Evolutionary conservation across 1,140 invertebrate genomes (phyloP).

Genomic region (Orius insidiosus): DNA sequence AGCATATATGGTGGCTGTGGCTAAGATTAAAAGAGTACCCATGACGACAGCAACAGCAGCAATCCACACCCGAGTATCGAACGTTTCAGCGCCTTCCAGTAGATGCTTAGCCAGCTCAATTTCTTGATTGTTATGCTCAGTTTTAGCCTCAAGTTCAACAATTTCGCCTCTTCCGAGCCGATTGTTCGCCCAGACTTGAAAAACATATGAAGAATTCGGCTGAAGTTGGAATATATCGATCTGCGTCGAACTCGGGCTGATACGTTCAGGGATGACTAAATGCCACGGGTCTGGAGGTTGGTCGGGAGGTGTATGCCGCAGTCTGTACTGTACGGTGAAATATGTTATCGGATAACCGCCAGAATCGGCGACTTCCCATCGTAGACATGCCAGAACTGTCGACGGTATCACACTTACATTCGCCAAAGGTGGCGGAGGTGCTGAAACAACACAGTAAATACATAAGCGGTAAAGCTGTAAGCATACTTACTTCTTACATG

Average conservation of each 20-base stretch:
- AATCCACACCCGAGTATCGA: constrained; percentile 71
- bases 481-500: constrained; percentile 45
- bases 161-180: constrained; percentile 55
- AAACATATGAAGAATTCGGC: constrained; percentile 69
- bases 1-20: constrained; percentile 63
- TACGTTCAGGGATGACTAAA: constrained; percentile 50
- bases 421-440: constrained; percentile 47
- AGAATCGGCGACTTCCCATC: constrained; percentile 50
- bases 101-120: constrained; percentile 55
- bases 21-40: constrained; percentile 63
- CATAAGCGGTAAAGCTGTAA: not conserved
- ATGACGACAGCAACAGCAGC: constrained; percentile 70
- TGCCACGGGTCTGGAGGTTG: constrained; percentile 37
- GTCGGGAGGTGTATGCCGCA: constrained; percentile 25
- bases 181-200: constrained; percentile 76
- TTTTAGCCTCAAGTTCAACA: constrained; percentile 53
- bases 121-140: constrained; percentile 51
- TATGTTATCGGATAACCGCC: constrained; percentile 60
- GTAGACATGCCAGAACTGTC: constrained; percentile 55
- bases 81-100: constrained; percentile 48
- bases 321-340: constrained; percentile 56
- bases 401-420: constrained; percentile 61
- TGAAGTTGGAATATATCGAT: constrained; percentile 71
- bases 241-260: constrained; percentile 61
- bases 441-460: constrained; percentile 28